Base-by-base conservation (phyloP, 2,797 vertebrate genomes). In the Onychomys leucogaster region DNA sequence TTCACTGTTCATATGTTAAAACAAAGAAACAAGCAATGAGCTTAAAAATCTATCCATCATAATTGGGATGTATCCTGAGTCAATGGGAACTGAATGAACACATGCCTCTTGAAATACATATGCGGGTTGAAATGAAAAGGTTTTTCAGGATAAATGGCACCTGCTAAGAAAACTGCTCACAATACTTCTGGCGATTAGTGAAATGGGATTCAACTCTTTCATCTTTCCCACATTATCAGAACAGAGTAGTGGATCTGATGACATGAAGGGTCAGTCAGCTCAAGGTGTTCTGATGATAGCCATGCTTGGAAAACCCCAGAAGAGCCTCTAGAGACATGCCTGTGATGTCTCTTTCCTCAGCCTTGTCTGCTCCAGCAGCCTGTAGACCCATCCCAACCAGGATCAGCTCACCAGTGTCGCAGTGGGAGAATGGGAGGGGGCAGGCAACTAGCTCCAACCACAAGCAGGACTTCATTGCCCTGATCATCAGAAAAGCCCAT, bases 351-450 rank as follows among this genome's bases (percentile, higher is more conserved):
- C 9, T 10, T 25, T 34, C 29, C 6, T 16, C 21, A 6, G 0
- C 0, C 23, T 32, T 6, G 5, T n/a, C 46, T 2, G 0, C 27
- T 19, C 21, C 63, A 67, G 23, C 43, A 16, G 9, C 9, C 14
- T 0, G 0, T 0, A 16, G 16, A 34, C 43, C 29, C 57, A 49
- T 0, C 34, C 34, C 67, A 69, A 32, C 2, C 2, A 23, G 7
- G 1, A 5, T 5, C 61, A 27, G 49, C 2, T 17, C 8, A 10
- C 13, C 0, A 1, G 0, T 0, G 37, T 0, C 2, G 11, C 8
- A 1, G 27, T 0, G 5, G 19, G 29, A 37, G 27, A 43, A 34
- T 1, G 17, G 0, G 11, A 8, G 32, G 34, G 17, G 67, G 14
- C 55, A 55, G 32, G 14, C 46, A 1, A 3, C 2, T 2, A 3